Base-by-base conservation (phyloP, 2,888 invertebrate genomes). In the Calameuta idolon region DNA sequence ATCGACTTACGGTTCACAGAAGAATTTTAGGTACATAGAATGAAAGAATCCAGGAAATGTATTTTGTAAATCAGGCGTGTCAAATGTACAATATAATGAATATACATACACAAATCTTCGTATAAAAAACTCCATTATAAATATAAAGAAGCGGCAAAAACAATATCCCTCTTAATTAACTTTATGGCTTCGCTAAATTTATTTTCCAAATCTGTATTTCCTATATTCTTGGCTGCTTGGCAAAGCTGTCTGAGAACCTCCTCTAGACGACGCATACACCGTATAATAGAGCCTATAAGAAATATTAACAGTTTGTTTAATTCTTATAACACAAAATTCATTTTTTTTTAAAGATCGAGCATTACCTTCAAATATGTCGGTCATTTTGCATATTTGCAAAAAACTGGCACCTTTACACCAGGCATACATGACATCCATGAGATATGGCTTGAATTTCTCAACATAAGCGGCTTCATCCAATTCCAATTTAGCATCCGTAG, bases 81-180 rank as follows among this genome's bases (percentile, higher is more conserved):
- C 23, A 55, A 55, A 55, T 55, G 55, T 55, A 55, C 55, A 55
- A 55, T 55, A 55, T 55, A 55, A 55, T 23, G 55, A 55, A 55
- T 55, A 40, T 40, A 40, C 23, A 40, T 40, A 55, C 55, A 55
- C 55, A 55, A 55, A 55, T 55, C 55, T 55, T 55, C 40, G 40
- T 40, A 55, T 55, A 23, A 55, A 55, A 55, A 55, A 55, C 15
- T 71, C 15, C 40, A 81, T 93, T 94, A 98, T 85, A 98, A 93
- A 92, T 99, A 99, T 76, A 99, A 94, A 92, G 98, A 99, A 79
- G 99, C 99, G 34, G 99, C 99, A 92, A 99, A 99, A n/a, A 99
- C 97, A 90, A 99, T 99, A 92, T 99, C 99, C 84, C 99, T 94
- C 92, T 99, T 99, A 79, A 99, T 94, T 82, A 97, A 92, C 88